Percentiles rank a stretch among this genome's conserved stretches.
These are phyloP conservation scores for Acrocephalus kingi DNA, from an alignment of 2,113 vertebrate genomes.

Conservation along the genomic window DNA sequence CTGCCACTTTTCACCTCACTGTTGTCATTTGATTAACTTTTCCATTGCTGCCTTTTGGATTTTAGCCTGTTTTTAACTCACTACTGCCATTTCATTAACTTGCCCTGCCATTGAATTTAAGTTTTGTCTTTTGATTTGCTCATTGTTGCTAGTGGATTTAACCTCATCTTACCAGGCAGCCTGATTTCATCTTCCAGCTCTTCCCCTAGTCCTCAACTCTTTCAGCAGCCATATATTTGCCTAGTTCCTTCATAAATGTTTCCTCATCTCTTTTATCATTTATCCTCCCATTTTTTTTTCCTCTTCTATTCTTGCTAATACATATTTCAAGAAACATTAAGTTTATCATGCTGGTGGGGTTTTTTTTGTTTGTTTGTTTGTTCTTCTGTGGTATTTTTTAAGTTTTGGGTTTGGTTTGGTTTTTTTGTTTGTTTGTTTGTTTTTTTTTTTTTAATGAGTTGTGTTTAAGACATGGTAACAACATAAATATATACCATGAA, in stretches of 20 bases:
- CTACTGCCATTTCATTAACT: conserved; percentile 44
- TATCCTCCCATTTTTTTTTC: neutral
- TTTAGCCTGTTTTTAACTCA: conserved; percentile 24
- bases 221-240: neutral
- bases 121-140: conserved; percentile 35
- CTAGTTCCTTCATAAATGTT: neutral
- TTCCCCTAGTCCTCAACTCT: neutral
- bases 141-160: neutral
- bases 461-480: neutral
- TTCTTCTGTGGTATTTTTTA: neutral
- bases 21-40: conserved; percentile 45
- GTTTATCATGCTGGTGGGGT: accelerated
- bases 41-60: neutral
- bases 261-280: neutral
- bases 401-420: neutral
- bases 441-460: neutral
- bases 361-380: neutral
- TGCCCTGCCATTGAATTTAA: conserved; percentile 5
- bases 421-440: neutral
- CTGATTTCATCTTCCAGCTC: neutral
- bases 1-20: conserved; percentile 27
- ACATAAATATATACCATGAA: neutral
- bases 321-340: neutral
- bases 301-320: neutral
- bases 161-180: neutral